Conservation (phyloP, 2,797 vertebrate genomes). For the Falco concolor region DNA sequence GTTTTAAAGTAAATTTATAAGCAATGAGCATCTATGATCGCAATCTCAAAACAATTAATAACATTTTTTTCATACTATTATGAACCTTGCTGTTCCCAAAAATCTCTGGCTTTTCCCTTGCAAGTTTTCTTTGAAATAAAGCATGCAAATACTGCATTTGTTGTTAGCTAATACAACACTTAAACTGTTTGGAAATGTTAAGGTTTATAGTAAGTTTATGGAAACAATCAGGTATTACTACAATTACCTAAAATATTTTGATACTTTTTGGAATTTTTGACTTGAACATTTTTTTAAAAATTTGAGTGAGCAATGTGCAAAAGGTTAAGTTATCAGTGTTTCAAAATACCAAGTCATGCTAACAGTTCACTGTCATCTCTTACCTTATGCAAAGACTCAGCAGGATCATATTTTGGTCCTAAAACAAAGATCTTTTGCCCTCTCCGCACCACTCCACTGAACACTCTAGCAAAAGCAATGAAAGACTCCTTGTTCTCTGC, state of each 20-base stretch:
- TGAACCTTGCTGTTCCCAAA: not conserved
- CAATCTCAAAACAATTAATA: not conserved
- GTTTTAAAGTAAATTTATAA: not conserved
- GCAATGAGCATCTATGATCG: not conserved
- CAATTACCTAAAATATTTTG: not conserved
- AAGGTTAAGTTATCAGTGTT: not conserved
- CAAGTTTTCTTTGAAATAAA: not conserved
- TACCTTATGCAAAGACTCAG: constrained; percentile 82
- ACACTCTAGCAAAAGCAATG: constrained; percentile 91
- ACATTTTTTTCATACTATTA: not conserved
- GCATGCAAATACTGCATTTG: not conserved
- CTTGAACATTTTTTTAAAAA: not conserved
- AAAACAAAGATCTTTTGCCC: constrained; percentile 88
- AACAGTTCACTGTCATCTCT: not conserved
- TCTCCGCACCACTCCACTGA: constrained; percentile 83
- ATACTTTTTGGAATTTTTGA: not conserved
- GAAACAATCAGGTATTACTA: not conserved
- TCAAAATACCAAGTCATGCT: not conserved
- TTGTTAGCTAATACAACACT: not conserved
- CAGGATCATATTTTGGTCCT: constrained; percentile 92
- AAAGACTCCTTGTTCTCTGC: constrained; percentile 80
- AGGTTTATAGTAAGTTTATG: not conserved
- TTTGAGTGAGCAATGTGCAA: fast-evolving
- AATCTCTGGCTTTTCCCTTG: not conserved
- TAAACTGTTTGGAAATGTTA: not conserved